Base-by-base conservation (phyloP, 2,113 vertebrate genomes). In the Alexandromys fortis region DNA sequence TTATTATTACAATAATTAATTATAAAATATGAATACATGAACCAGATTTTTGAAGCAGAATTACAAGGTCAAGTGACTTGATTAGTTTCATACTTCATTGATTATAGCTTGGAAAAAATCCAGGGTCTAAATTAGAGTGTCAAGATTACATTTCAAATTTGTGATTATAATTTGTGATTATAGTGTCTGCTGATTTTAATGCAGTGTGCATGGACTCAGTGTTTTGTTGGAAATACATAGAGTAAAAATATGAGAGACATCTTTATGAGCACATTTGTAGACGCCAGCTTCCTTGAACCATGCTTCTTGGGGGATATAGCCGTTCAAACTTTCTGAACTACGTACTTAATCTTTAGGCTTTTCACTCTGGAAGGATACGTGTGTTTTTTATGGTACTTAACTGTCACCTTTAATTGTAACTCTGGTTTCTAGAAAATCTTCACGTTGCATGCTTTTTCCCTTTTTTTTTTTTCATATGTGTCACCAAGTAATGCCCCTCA, bases 261-360 rank as follows among this genome's bases (percentile, higher is more conserved):
- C 78, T 93, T 93, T 94, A 30, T 19, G 89, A 91, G n/a, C 47
- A 77, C 76, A 73, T 93, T 86, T 85, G 6, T 92, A 65, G 67
- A 45, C 33, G 67, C n/a, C 72, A 89, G 24, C 12, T 75, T 91
- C 65, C 88, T 70, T 24, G 94, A 38, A 45, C 42, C 22, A 16
- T 76, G 42, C 77, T 93, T 92, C 70, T 92, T 88, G 42, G 77
- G 77, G 49, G 12, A 76, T 89, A 58, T 83, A 70, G 89, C 12
- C 92, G 30, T 90, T 92, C 55, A 75, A 24, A 33, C 58, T 79
- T 94, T 42, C 96, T 88, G 22, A 89, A 33, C 16, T 91, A 10
- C 72, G 0, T 82, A 96, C 91, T 91, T 21, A 72, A 55, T 96
- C 78, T 9, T 89, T 92, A 35, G 76, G 89, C 58, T 96, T 92